Evolutionary conservation across 1,140 invertebrate species (phyloP).

Genomic region (Oedothorax gibbosus): DNA sequence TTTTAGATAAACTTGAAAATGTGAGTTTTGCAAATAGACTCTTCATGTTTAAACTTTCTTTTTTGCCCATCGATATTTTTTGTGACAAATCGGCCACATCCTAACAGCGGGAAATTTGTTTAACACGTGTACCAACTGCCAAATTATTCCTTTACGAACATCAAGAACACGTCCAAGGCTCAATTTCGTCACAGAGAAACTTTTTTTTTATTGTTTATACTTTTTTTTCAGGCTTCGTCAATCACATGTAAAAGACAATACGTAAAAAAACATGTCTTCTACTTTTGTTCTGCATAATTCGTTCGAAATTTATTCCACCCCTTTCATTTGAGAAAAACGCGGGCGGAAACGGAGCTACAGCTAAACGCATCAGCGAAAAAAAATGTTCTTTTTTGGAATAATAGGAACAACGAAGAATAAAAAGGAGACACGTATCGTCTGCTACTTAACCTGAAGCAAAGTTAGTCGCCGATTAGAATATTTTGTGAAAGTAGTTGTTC

Average conservation of each 20-base stretch:
- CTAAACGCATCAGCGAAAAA: conserved; percentile 45
- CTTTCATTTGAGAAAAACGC: conserved; percentile 13
- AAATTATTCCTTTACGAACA: no score
- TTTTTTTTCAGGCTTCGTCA: conserved; percentile 9
- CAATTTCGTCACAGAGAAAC: no score
- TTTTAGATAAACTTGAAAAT: no score
- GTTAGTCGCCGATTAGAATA: not conserved
- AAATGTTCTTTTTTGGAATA: conserved; percentile 1
- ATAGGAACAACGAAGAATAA: conserved; percentile 1
- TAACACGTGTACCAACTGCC: no score
- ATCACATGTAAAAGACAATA: not conserved
- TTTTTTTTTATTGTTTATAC: no score
- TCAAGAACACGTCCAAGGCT: no score
- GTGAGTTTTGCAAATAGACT: no score
- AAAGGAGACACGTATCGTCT: conserved; percentile 28
- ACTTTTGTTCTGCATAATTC: conserved; percentile 43
- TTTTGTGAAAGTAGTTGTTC: not conserved
- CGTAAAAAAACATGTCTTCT: not conserved
- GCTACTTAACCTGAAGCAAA: conserved; percentile 23
- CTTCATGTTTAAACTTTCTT: no score
- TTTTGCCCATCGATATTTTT: no score
- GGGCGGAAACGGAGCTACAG: conserved; percentile 45
- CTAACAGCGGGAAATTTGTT: no score
- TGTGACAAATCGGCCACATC: no score
- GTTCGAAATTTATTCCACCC: conserved; percentile 48